phyloP scores from a whole-genome alignment of 1,140 invertebrate genomes.

The Conus betulinus region DNA sequence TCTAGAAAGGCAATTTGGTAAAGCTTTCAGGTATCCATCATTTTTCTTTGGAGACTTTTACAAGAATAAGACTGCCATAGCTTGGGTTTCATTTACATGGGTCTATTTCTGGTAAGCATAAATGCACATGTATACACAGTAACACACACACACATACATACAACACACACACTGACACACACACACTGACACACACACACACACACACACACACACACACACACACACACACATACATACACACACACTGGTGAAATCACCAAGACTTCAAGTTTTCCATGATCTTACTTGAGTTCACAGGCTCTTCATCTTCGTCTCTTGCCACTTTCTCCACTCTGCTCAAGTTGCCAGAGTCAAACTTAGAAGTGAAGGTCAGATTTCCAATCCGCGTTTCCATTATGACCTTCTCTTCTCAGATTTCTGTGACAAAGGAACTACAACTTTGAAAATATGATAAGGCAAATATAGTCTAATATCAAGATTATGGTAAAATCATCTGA shows the following conservation, averaged over 20 bases:
- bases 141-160: too few relatives aligned
- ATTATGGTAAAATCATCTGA: too few relatives aligned
- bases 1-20: too few relatives aligned
- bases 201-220: too few relatives aligned
- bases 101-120: too few relatives aligned
- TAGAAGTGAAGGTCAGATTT: slow-evolving; percentile 71
- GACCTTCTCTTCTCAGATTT: neutral
- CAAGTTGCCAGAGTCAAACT: slow-evolving; percentile 92
- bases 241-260: neutral
- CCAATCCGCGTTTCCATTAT: slow-evolving; percentile 70
- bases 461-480: neutral
- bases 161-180: too few relatives aligned
- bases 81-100: too few relatives aligned
- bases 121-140: too few relatives aligned
- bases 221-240: neutral
- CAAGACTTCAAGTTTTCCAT: neutral
- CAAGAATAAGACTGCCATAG: too few relatives aligned
- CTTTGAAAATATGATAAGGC: neutral
- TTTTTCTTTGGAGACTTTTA: too few relatives aligned
- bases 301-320: slow-evolving; percentile 68
- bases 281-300: slow-evolving; percentile 43
- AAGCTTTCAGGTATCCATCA: too few relatives aligned
- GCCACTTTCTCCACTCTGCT: slow-evolving; percentile 82
- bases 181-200: too few relatives aligned
- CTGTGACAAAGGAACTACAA: neutral